phyloP scores from a whole-genome alignment of 2,797 vertebrate genomes.

The Bryconaethiops microstoma region DNA sequence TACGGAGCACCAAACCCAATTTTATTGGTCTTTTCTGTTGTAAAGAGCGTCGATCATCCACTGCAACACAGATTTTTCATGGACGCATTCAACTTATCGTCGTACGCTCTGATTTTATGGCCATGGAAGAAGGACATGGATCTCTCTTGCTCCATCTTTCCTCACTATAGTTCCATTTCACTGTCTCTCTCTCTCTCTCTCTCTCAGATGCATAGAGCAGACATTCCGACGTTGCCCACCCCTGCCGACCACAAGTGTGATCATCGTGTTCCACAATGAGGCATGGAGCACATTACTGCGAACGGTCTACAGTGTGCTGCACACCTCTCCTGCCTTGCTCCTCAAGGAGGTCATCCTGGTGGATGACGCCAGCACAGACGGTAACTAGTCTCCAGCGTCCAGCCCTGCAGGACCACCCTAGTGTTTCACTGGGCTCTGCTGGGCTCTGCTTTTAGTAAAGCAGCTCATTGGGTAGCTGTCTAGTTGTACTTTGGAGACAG shows the following conservation, averaged over 20 bases:
- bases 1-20: slow-evolving; percentile 47
- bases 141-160: slow-evolving; percentile 20
- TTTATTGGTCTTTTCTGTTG: slow-evolving; percentile 33
- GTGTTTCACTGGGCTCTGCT: slow-evolving; percentile 46
- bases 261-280: slow-evolving; percentile 99
- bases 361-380: slow-evolving; percentile 95
- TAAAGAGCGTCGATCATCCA: slow-evolving; percentile 4
- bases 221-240: slow-evolving; percentile 93
- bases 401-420: slow-evolving; percentile 47
- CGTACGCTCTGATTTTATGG: slow-evolving; percentile 16
- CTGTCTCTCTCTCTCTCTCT: too few species aligned
- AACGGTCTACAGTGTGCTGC: slow-evolving; percentile 96
- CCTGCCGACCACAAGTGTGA: slow-evolving; percentile 92
- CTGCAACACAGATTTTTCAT: slow-evolving; percentile 14
- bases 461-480: slow-evolving; percentile 50
- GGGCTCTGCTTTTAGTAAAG: slow-evolving; percentile 27
- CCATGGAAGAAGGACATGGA: neutral
- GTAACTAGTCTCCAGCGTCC: slow-evolving; percentile 71
- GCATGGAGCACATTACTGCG: slow-evolving; percentile 96
- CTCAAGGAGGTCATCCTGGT: slow-evolving; percentile 98
- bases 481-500: slow-evolving; percentile 45
- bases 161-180: slow-evolving; percentile 41
- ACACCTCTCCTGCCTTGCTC: slow-evolving; percentile 92
- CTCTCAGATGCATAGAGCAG: slow-evolving; percentile 93
- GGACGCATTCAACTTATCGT: slow-evolving; percentile 32